These are phyloP conservation scores for Polymixis flavicincta DNA, from an alignment of 2,888 invertebrate genomes.

Conservation along the genomic window DNA sequence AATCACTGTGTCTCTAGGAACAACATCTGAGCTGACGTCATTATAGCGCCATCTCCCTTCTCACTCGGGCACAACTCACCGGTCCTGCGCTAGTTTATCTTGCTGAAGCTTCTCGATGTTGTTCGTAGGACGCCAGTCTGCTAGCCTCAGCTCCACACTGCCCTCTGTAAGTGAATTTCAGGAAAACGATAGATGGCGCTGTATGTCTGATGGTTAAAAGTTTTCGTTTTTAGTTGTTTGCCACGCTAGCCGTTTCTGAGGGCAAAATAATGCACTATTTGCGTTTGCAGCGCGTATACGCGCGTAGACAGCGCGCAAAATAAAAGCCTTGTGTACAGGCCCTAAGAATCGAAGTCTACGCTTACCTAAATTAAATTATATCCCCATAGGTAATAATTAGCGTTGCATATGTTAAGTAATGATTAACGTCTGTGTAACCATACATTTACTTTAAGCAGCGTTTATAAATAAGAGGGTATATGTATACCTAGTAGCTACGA, in stretches of 20 bases:
- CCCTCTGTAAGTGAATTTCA: conserved; percentile 73
- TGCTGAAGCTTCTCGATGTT: conserved; percentile 74
- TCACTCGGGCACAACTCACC: conserved; percentile 73
- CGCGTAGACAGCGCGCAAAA: background rate
- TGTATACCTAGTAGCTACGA: no score
- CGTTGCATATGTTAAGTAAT: background rate
- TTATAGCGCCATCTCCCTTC: conserved; percentile 76
- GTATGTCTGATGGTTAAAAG: background rate
- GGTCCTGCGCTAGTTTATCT: conserved; percentile 78
- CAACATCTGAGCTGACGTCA: background rate
- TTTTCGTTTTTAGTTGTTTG: background rate
- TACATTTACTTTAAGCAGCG: background rate
- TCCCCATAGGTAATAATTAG: background rate
- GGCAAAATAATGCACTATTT: background rate
- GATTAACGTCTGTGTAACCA: background rate
- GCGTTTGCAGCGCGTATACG: background rate
- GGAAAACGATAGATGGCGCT: conserved; percentile 73
- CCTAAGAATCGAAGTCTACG: background rate
- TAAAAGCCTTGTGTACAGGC: background rate
- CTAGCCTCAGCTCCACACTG: conserved; percentile 74
- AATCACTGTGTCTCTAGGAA: no score
- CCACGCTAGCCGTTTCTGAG: background rate
- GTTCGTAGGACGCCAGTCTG: conserved; percentile 61
- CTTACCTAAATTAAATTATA: background rate
- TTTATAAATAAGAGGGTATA: no score